Conservation (phyloP, 2,888 invertebrate genomes). For the Dinocampus coccinellae region DNA sequence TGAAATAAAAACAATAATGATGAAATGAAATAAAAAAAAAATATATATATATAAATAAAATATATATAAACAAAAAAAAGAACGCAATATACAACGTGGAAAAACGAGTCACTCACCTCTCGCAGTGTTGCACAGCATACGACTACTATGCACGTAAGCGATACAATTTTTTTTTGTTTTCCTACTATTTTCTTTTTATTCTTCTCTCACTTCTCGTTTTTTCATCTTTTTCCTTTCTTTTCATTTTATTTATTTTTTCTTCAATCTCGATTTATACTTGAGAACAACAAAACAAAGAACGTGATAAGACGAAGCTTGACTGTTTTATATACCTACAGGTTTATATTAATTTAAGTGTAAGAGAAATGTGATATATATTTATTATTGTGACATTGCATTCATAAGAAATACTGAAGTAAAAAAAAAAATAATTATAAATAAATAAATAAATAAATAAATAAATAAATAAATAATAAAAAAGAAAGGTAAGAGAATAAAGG, state of each 20-base stretch:
- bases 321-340: not conserved
- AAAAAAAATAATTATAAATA: too few relatives aligned
- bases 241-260: too few relatives aligned
- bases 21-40: not conserved
- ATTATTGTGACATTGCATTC: too few relatives aligned
- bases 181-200: too few relatives aligned
- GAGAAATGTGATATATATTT: not conserved
- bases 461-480: too few relatives aligned
- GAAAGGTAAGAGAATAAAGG: too few relatives aligned
- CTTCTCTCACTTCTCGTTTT: too few relatives aligned
- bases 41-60: not conserved
- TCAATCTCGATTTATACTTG: not conserved
- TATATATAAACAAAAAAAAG: not conserved
- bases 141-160: not conserved
- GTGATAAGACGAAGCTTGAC: not conserved
- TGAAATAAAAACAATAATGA: not conserved
- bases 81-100: not conserved
- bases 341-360: not conserved
- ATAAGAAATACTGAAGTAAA: too few relatives aligned
- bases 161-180: slow-evolving; percentile 7
- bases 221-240: too few relatives aligned
- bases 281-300: slow-evolving; percentile 5
- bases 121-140: not conserved
- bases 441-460: too few relatives aligned
- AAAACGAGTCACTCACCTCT: not conserved